phyloP scores from a whole-genome alignment of 2,113 vertebrate genomes.

The Stegostoma tigrinum region DNA sequence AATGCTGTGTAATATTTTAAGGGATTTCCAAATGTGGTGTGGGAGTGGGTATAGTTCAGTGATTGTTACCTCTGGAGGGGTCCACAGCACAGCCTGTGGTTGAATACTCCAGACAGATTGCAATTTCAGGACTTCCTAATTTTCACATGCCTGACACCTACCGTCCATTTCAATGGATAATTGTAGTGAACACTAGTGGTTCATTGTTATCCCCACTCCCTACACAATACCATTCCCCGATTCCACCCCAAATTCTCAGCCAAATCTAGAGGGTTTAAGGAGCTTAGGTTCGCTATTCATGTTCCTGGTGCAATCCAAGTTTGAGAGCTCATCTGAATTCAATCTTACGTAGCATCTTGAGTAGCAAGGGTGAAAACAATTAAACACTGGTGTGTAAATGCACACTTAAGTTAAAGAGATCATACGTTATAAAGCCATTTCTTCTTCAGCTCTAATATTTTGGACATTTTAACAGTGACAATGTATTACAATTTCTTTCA shows the following conservation, averaged over 20 bases:
- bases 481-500: background rate
- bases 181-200: too few species aligned
- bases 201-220: too few species aligned
- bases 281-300: background rate
- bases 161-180: too few species aligned
- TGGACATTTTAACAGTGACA: background rate
- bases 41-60: background rate
- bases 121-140: background rate
- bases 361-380: background rate
- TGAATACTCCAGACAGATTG: background rate
- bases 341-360: background rate
- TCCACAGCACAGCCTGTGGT: background rate
- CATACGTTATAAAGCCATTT: background rate
- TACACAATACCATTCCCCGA: too few species aligned
- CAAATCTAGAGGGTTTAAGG: background rate
- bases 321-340: background rate
- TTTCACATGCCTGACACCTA: background rate
- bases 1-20: background rate
- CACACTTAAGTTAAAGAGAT: background rate
- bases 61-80: background rate
- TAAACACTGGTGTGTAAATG: background rate
- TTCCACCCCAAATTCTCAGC: background rate
- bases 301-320: background rate
- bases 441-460: background rate
- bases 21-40: background rate